phyloP scores from a whole-genome alignment of 2,797 vertebrate species.

The Propithecus deckenii region DNA sequence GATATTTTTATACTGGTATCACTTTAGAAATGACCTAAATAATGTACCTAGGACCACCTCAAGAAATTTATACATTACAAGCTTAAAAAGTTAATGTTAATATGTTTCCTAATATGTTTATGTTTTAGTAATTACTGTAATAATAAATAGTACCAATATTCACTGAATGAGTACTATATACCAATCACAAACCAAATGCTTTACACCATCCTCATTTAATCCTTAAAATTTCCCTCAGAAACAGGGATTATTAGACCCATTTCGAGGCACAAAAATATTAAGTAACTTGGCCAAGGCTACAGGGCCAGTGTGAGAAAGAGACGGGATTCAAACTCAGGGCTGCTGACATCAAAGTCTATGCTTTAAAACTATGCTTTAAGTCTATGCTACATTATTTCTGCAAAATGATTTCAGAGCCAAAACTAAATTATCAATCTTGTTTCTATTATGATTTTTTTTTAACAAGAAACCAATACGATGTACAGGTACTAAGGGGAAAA shows the following conservation, averaged over 20 bases:
- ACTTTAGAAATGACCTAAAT: neutral
- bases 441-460: neutral
- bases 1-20: neutral
- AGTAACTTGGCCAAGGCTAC: neutral
- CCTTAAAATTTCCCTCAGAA: neutral
- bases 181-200: neutral
- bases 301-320: neutral
- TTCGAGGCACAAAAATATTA: neutral
- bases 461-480: neutral
- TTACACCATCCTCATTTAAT: neutral
- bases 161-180: neutral
- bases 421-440: neutral
- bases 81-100: neutral
- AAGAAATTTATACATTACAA: neutral
- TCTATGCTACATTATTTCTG: neutral
- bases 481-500: neutral
- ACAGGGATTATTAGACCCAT: neutral
- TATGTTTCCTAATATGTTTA: neutral
- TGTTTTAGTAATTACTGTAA: neutral
- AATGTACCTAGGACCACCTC: neutral
- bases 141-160: neutral
- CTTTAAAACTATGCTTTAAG: neutral
- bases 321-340: neutral
- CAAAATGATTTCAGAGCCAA: slow-evolving; percentile 3
- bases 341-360: neutral